Conservation (phyloP, 2,888 invertebrate genomes). For the Chorisops tibialis region DNA sequence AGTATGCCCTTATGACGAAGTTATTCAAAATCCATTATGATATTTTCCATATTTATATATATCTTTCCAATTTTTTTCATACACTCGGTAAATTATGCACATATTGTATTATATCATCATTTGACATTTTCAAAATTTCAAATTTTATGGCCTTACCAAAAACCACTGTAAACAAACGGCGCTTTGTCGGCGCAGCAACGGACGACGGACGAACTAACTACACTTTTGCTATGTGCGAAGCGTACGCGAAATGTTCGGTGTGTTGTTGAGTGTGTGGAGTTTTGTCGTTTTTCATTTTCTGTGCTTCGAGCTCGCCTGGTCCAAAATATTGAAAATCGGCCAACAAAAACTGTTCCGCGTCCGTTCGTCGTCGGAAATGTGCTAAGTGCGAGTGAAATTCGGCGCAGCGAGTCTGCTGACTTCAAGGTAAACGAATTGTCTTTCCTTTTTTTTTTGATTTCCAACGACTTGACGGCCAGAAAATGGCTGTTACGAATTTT, state of each 20-base stretch:
- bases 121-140: too few species aligned
- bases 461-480: slow-evolving; percentile 18
- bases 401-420: neutral
- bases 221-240: too few species aligned
- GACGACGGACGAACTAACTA: too few species aligned
- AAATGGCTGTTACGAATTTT: slow-evolving; percentile 23
- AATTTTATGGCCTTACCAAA: too few species aligned
- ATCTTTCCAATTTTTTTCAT: too few species aligned
- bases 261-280: neutral
- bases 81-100: too few species aligned
- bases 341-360: neutral
- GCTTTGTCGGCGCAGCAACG: too few species aligned
- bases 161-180: too few species aligned
- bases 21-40: too few species aligned
- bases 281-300: neutral
- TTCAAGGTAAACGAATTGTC: slow-evolving; percentile 6
- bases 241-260: neutral
- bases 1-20: too few species aligned
- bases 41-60: too few species aligned
- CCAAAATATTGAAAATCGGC: neutral
- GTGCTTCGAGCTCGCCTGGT: neutral
- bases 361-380: neutral
- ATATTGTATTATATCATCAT: too few species aligned
- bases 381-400: neutral
- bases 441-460: slow-evolving; percentile 22